These are phyloP conservation scores for Anthophora plumipes DNA, from an alignment of 2,888 invertebrate species.

Conservation along the genomic window DNA sequence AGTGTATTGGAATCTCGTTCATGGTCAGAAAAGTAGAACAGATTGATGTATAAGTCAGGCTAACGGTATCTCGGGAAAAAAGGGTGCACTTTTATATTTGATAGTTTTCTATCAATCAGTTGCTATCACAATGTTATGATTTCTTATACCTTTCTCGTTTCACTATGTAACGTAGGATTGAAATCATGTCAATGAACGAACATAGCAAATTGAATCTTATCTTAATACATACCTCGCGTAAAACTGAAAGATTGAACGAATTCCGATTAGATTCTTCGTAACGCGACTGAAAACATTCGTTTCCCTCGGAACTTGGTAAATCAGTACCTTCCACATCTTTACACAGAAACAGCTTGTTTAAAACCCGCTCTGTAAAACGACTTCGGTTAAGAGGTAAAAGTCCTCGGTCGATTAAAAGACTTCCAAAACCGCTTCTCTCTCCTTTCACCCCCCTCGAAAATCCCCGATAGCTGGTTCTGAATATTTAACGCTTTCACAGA, in stretches of 20 bases:
- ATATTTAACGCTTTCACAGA: slow-evolving; percentile 65
- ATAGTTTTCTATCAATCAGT: no score
- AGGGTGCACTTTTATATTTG: not conserved
- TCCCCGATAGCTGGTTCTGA: slow-evolving; percentile 47
- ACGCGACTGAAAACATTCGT: no score
- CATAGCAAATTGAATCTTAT: no score
- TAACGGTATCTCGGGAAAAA: not conserved
- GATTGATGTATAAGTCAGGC: not conserved
- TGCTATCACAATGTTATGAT: no score
- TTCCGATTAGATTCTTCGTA: no score
- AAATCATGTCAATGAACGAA: no score
- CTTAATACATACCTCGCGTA: no score
- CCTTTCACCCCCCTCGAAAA: slow-evolving; percentile 16
- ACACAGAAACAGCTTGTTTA: not conserved
- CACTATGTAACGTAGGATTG: no score
- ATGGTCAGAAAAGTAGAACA: not conserved
- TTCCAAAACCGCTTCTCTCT: slow-evolving; percentile 48
- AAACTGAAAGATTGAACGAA: no score
- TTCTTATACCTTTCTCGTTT: no score
- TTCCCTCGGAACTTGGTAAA: no score
- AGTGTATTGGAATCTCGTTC: not conserved
- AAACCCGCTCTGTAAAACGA: slow-evolving; percentile 40
- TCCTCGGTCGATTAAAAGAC: slow-evolving; percentile 47
- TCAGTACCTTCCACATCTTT: no score
- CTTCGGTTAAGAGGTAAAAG: slow-evolving; percentile 55